Evolutionary conservation across 2,797 vertebrate species (phyloP).

Genomic region (Peromyscus nudipes): DNA sequence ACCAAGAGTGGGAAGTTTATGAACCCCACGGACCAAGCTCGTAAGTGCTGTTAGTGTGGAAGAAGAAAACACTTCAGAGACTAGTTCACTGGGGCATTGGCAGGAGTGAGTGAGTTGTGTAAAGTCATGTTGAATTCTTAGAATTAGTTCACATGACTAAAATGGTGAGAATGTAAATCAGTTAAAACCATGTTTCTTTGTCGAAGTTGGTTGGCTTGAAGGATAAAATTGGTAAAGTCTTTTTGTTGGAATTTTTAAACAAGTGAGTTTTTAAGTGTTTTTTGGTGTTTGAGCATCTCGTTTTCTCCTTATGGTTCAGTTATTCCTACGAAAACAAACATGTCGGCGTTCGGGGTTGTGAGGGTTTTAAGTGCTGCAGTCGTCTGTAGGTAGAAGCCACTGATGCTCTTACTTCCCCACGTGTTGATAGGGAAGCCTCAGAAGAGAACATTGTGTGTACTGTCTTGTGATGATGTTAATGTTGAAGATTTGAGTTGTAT

Average conservation of each 20-base stretch:
- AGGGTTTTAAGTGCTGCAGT: background rate
- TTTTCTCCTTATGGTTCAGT: constrained; percentile 24
- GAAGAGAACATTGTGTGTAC: background rate
- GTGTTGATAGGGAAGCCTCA: no score
- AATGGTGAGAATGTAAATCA: constrained; percentile 30
- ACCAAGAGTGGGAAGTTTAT: constrained; percentile 99
- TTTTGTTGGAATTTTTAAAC: constrained; percentile 53
- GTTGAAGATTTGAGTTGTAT: constrained; percentile 17
- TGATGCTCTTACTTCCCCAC: background rate
- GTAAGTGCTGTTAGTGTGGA: constrained; percentile 89
- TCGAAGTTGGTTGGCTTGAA: constrained; percentile 9
- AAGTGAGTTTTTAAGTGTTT: background rate
- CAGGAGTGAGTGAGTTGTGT: background rate
- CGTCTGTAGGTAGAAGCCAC: background rate
- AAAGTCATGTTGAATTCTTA: background rate
- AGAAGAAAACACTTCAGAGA: background rate
- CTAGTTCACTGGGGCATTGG: background rate
- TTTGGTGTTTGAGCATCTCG: background rate
- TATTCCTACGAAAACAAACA: constrained; percentile 31
- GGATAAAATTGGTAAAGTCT: constrained; percentile 14
- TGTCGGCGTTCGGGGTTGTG: background rate
- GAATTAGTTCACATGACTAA: background rate
- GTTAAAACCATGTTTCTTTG: background rate
- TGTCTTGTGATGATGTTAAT: background rate
- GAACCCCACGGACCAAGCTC: constrained; percentile 99